Base-by-base conservation (phyloP, 1,140 invertebrate genomes). In the Tribolium castaneum region DNA sequence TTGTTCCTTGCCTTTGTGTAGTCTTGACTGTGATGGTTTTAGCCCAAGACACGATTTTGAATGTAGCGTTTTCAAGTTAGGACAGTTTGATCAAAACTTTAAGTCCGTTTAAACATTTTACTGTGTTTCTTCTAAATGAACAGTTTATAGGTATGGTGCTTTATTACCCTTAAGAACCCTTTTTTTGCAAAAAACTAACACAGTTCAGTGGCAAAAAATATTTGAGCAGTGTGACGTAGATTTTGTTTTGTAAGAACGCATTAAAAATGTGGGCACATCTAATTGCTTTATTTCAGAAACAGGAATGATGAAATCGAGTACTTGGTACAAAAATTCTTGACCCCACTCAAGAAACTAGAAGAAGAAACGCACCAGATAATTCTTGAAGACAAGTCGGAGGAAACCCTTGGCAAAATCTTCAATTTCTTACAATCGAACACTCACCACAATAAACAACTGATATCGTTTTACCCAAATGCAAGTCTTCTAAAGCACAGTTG, bases 1-100 rank as follows among this genome's bases (percentile, higher is more conserved):
- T 4, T 95, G 94, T 80, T 87, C 89, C 0, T 95, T 93, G 93
- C 93, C 93, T 2, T 89, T 90, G 0, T 95, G 94, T 80, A 88
- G 87, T 49, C 78, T 86, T 0, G 80, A 88, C 45, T 95, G 94
- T 84, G 78, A 86, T 5, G 90, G 91, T 0, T 85, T 94, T 9
- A 86, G 82, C 0, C 84, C 87, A 45, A 89, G 90, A 25, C 93
- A 95, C 80, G 90, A 86, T 0, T 75, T 89, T 2, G 94, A 96
- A 84, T 96, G 94, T 89, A 83, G 84, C 54, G 70, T 83, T 6
- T 54, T 83, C 4, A 82, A 77, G 70, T 30, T 83, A 10, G 66
- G 62, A 30, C 73, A 75, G 49, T 16, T 45, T 3, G 66, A 76
- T 30, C 1, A 30, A 30, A 30, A 30, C 6, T 30, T 30, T 30